Base-by-base conservation (phyloP, 1,140 invertebrate genomes). In the Panonychus citri region DNA sequence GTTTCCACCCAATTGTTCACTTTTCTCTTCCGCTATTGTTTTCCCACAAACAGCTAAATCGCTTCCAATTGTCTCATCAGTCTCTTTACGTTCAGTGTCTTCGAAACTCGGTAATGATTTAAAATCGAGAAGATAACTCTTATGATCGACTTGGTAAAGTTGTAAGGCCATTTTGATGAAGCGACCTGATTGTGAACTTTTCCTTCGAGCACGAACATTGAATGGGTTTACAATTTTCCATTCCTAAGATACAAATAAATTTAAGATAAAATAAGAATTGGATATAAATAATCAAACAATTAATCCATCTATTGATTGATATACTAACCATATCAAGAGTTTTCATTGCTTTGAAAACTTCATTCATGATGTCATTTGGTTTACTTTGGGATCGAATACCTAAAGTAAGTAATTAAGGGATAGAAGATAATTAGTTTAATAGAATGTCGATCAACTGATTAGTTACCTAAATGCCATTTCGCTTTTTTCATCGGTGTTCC, bases 261-360 rank as follows among this genome's bases (percentile, higher is more conserved):
- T 49, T 26, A 43, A 43, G 5, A 52, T 49, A 55, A 21, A 52
- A n/a, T n/a, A 51, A 60, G 17, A 57, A 50, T 55, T 42, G 12
- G 30, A 53, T 53, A 21, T 37, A 10, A 56, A 7, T 34, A 34
- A n/a, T n/a, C n/a, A 34, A 34, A 12, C 12, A 34, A 34, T 4
- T 34, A 34, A 34, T 7, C 5, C 30, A 7, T 34, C 12, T 34
- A n/a, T n/a, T n/a, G n/a, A n/a, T n/a, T 46, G 12, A 21, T 43
- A 50, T 52, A 73, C 77, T 77, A 73, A 81, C 82, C 75, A 95
- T 97, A 73, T 90, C 82, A 13, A 98, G 74, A 8, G 83, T 80
- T 70, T 96, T 97, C 94, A 99, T 98, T 15, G 94, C 94, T 62
- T 90, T 77, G 69, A 95, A 99, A 1, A 99, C 94, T 75, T 99